Evolutionary conservation across 2,888 invertebrate species (phyloP).

Genomic region (Agriopis aurantiaria): DNA sequence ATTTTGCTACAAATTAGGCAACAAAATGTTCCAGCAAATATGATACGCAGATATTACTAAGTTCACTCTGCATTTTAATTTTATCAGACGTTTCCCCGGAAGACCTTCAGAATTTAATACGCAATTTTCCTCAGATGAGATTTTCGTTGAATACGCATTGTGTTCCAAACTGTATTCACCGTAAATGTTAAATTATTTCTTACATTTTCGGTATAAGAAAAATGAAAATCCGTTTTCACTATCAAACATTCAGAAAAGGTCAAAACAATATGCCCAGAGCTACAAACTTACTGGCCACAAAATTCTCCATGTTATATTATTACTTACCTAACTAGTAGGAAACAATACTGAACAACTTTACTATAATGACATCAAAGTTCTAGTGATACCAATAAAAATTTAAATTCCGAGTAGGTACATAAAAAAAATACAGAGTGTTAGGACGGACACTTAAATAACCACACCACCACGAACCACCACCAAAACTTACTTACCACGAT

Average conservation of each 20-base stretch:
- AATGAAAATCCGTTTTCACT: conserved; percentile 5
- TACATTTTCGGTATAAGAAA: conserved; percentile 5
- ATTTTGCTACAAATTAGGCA: conserved; percentile 8
- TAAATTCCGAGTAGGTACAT: too few species aligned
- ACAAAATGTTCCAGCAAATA: conserved; percentile 8
- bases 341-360: too few species aligned
- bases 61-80: conserved; percentile 21
- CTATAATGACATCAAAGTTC: too few species aligned
- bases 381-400: too few species aligned
- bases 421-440: too few species aligned
- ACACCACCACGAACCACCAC: too few species aligned
- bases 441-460: too few species aligned
- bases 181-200: conserved; percentile 22
- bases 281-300: too few species aligned
- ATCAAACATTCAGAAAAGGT: not conserved
- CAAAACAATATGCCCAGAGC: not conserved
- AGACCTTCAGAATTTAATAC: conserved; percentile 30
- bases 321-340: too few species aligned
- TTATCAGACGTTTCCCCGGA: conserved; percentile 24
- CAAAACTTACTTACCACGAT: too few species aligned
- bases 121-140: conserved; percentile 27
- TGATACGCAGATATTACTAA: conserved; percentile 16
- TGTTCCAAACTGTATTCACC: conserved; percentile 18
- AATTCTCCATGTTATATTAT: too few species aligned
- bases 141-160: conserved; percentile 25